Evolutionary conservation across 2,113 vertebrate species (phyloP), one percentile per base, ranked within the genome.

Genomic region (Eurystomus gularis): DNA sequence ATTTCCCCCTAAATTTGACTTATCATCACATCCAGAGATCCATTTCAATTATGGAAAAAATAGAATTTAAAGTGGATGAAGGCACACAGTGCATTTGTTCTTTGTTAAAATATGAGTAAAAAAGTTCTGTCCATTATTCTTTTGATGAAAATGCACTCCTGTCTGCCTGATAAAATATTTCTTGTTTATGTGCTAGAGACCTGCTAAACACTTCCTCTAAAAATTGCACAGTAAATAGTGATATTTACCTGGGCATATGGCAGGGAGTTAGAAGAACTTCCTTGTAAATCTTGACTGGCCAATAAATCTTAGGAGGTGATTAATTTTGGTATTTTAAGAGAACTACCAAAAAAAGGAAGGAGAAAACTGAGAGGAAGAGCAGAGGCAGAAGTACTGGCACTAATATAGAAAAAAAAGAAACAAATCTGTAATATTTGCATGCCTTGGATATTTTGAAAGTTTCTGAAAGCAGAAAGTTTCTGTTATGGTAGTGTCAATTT

Each of bases 1-100:
- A 70, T 72, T 90, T 80, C n/a, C 39, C 65, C 15, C 17, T 73
- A n/a, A n/a, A n/a, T 48, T 13, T 6, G 52, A 49, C 17, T 89
- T 89, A 44, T 31, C 4, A 42, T 40, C 76, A 79, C n/a, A 80
- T 72, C 15, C 18, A 82, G 71, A 88, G 8, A 80, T 58, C 24
- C 90, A 42, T 82, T 95, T 87, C 48, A 80, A 25, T 86, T 97
- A 69, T 19, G 61, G 48, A 71, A 87, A 52, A 86, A 80, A 37
- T 37, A 82, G 39, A 14, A 48, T 68, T 94, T 46, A 33, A 64
- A 85, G n/a, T 0, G 1, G 58, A 80, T 79, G 57, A 94, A 85
- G 82, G 26, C 31, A 71, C 39, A 82, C 6, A 26, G 28, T 37
- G 8, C 49, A 72, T 37, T 87, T 86, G 25, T 31, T 80, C 35